These are phyloP conservation scores for Drosophila mulleri DNA, from an alignment of 2,888 invertebrate genomes.

Conservation along the genomic window DNA sequence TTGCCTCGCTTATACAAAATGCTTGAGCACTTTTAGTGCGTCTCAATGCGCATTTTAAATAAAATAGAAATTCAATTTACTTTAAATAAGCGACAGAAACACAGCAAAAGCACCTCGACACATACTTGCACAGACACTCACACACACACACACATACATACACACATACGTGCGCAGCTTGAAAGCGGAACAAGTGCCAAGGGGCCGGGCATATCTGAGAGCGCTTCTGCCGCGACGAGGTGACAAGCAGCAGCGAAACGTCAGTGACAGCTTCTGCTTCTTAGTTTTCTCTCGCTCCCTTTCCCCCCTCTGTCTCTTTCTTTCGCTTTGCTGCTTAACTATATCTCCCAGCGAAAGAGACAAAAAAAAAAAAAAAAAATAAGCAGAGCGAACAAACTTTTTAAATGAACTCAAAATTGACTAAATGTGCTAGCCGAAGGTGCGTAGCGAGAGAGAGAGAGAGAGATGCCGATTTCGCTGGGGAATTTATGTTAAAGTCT, in stretches of 20 bases:
- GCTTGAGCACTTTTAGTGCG: conserved; percentile 79
- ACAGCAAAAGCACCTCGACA: conserved; percentile 16
- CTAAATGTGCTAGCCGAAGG: conserved; percentile 75
- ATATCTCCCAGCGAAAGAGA: conserved; percentile 12
- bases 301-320: background rate
- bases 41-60: conserved; percentile 81
- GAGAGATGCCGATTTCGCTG: conserved; percentile 29
- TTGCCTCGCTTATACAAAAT: conserved; percentile 35
- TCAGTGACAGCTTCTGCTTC: conserved; percentile 51
- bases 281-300: background rate
- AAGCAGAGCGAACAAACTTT: conserved; percentile 54
- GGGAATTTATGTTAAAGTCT: conserved; percentile 44
- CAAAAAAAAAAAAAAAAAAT: conserved; percentile 13
- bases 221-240: conserved; percentile 31
- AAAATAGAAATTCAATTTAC: conserved; percentile 81
- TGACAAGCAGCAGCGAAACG: conserved; percentile 59
- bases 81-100: conserved; percentile 72
- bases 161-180: background rate
- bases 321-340: too few relatives aligned
- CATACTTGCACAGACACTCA: conserved; percentile 3
- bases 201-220: conserved; percentile 3
- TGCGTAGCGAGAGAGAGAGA: conserved; percentile 27
- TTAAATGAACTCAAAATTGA: conserved; percentile 80
- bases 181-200: conserved; percentile 7
- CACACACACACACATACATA: background rate